Conservation (phyloP, 1,140 invertebrate genomes). For the Trichonephila clavipes region DNA sequence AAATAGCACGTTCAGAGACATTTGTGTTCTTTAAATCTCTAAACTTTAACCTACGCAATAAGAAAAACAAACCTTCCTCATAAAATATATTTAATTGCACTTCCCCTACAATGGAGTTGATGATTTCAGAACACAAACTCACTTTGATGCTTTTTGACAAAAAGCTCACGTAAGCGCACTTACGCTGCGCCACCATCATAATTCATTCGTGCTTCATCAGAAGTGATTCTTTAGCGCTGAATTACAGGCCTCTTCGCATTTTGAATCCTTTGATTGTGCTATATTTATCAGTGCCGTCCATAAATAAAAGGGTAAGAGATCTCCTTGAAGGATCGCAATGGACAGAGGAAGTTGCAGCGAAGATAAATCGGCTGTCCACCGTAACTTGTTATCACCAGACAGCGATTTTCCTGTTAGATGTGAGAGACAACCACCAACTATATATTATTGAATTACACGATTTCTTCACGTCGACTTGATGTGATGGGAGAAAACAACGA, state of each 20-base stretch:
- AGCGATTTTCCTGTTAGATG: not conserved
- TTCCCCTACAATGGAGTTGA: not conserved
- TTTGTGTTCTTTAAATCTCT: not conserved
- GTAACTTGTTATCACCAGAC: constrained; percentile 64
- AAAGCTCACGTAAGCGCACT: constrained; percentile 34
- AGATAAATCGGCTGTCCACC: constrained; percentile 59
- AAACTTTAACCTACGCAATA: not conserved
- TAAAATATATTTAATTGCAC: constrained; percentile 47
- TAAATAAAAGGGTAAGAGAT: constrained; percentile 52
- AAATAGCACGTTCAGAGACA: not conserved
- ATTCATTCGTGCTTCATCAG: not conserved
- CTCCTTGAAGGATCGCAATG: constrained; percentile 3
- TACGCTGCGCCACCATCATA: not conserved
- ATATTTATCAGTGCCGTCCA: constrained; percentile 51
- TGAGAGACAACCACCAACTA: constrained; percentile 1
- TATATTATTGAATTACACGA: constrained; percentile 68
- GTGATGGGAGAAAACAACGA: constrained; percentile 26
- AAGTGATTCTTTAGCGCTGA: constrained; percentile 29
- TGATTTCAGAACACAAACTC: not conserved
- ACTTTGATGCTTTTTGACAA: constrained; percentile 25
- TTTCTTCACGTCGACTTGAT: constrained; percentile 34
- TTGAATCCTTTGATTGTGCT: constrained; percentile 38
- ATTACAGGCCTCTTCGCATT: constrained; percentile 25
- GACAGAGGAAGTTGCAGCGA: constrained; percentile 25
- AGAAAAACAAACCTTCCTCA: not conserved